These are phyloP conservation scores for Bryconaethiops microstoma DNA, from an alignment of 2,797 vertebrate genomes.

Conservation along the genomic window DNA sequence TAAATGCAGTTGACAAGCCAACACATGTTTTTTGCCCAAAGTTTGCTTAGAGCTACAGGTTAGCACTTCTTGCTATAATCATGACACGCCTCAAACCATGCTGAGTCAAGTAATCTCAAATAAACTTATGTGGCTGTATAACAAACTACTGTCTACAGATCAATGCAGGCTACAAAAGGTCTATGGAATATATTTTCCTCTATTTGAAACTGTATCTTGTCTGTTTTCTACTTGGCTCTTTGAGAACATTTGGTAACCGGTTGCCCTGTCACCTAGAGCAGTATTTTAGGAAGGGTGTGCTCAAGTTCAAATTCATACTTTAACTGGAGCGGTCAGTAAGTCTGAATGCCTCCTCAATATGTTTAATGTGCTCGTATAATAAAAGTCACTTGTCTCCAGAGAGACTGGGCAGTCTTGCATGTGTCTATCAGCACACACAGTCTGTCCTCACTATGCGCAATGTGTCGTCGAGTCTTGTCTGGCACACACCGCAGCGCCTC, in stretches of 20 bases:
- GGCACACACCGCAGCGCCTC: not conserved
- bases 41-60: too few species aligned
- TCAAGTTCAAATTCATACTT: not conserved
- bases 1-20: too few species aligned
- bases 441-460: slow-evolving; percentile 8
- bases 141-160: not conserved
- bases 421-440: slow-evolving; percentile 11
- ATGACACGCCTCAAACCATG: not conserved
- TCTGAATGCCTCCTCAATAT: not conserved
- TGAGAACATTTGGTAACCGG: too few species aligned
- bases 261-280: too few species aligned
- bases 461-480: slow-evolving; percentile 4
- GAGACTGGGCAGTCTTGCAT: not conserved
- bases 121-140: too few species aligned
- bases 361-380: slow-evolving; percentile 9
- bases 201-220: not conserved
- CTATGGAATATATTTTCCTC: not conserved
- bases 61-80: not conserved
- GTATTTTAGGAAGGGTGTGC: not conserved
- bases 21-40: too few species aligned
- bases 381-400: not conserved
- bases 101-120: too few species aligned
- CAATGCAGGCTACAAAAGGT: not conserved
- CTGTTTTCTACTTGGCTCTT: not conserved
- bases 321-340: not conserved